A percentile compares a stretch with the other conserved stretches of the same genome.
These are phyloP conservation scores for Lemur catta DNA, from an alignment of 2,797 vertebrate genomes.

Conservation along the genomic window DNA sequence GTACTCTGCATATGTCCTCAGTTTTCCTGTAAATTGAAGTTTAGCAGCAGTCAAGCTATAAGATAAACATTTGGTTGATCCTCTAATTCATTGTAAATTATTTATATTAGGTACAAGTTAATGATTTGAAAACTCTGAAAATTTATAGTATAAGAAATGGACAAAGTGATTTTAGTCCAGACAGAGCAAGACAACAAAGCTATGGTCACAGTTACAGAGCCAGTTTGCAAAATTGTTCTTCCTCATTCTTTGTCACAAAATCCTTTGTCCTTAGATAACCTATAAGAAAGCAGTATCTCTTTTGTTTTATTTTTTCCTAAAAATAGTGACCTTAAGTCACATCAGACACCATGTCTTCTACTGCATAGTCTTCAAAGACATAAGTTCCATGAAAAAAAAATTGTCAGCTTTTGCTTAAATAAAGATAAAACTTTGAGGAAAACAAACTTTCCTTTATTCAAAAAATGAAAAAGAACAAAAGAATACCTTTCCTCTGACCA, in stretches of 20 bases:
- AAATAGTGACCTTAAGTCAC: not conserved
- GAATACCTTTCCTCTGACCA: not conserved
- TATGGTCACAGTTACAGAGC: not conserved
- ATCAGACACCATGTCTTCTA: not conserved
- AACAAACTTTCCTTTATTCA: not conserved
- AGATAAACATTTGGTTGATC: not conserved
- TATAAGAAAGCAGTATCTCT: not conserved
- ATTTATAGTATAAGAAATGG: not conserved
- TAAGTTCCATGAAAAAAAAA: not conserved
- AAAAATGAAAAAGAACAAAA: not conserved
- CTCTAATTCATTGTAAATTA: not conserved
- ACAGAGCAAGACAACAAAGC: not conserved
- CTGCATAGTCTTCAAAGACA: not conserved
- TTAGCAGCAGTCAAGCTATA: not conserved
- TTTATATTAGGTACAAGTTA: not conserved
- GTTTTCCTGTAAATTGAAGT: not conserved
- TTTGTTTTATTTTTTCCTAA: conserved; percentile 5
- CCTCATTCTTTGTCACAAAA: not conserved
- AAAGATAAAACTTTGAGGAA: not conserved
- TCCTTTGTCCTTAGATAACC: not conserved
- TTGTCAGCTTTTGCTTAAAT: conserved; percentile 9
- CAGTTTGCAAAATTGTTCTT: not conserved
- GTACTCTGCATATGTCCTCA: not conserved
- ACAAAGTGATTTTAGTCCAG: not conserved
- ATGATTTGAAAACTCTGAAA: not conserved